Conservation (phyloP, 2,113 vertebrate species). For the Rhinogobius similis region DNA sequence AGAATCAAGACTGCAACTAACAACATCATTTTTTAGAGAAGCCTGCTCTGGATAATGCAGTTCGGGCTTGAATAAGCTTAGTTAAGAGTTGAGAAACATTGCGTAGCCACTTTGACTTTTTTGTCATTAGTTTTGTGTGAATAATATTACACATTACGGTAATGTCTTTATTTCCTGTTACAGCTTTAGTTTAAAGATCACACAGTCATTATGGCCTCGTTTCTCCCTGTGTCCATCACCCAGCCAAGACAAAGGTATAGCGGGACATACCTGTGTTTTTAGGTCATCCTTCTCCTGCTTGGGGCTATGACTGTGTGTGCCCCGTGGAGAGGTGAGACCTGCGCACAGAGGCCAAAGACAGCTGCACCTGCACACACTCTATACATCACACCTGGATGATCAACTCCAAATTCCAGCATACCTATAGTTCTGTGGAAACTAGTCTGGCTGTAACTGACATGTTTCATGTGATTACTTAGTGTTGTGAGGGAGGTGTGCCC, state of each 20-base stretch:
- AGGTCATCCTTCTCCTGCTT: conserved; percentile 73
- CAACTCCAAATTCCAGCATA: conserved; percentile 49
- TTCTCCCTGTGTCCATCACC: conserved; percentile 17
- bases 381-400: conserved; percentile 52
- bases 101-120: conserved; percentile 35
- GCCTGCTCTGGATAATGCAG: conserved; percentile 51
- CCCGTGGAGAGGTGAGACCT: conserved; percentile 55
- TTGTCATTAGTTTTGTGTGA: neutral
- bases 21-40: conserved; percentile 78
- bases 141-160: neutral
- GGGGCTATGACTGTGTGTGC: conserved; percentile 48
- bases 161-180: neutral
- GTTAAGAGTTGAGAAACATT: conserved; percentile 41
- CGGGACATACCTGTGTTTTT: conserved; percentile 45
- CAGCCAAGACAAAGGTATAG: conserved; percentile 53
- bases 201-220: neutral
- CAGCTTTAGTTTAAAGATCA: conserved; percentile 1
- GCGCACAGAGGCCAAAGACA: conserved; percentile 48
- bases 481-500: conserved; percentile 62
- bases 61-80: conserved; percentile 38
- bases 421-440: conserved; percentile 51
- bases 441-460: conserved; percentile 36
- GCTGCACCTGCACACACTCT: conserved; percentile 52
- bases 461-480: conserved; percentile 68
- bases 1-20: conserved; percentile 78